Percentiles rank a stretch among this genome's conserved stretches.
Conservation (phyloP, 2,888 invertebrate species). For the Thalpophila matura region DNA sequence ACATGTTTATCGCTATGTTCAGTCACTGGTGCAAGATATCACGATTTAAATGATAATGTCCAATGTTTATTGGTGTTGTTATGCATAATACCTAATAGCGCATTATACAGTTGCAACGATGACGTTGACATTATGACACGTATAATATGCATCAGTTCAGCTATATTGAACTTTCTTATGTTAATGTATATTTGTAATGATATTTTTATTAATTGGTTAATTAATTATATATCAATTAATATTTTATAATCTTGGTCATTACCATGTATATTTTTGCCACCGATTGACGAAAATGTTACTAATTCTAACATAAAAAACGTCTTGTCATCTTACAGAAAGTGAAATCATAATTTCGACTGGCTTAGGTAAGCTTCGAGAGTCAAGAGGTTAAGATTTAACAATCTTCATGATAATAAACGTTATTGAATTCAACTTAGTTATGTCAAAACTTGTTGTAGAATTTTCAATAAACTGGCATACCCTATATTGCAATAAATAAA, state of each 20-base stretch:
- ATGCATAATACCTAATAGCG: slow-evolving; percentile 37
- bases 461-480: background rate
- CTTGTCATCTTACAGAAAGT: slow-evolving; percentile 32
- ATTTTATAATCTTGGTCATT: slow-evolving; percentile 9
- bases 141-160: slow-evolving; percentile 38
- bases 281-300: slow-evolving; percentile 10
- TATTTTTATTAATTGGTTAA: slow-evolving; percentile 36
- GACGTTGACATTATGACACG: slow-evolving; percentile 38
- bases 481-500: slow-evolving; percentile 23
- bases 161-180: slow-evolving; percentile 43
- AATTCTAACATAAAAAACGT: slow-evolving; percentile 10
- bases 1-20: slow-evolving; percentile 28
- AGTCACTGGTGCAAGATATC: slow-evolving; percentile 31
- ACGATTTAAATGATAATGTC: slow-evolving; percentile 44
- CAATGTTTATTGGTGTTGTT: slow-evolving; percentile 25
- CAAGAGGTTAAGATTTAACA: slow-evolving; percentile 29
- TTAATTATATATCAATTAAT: slow-evolving; percentile 23
- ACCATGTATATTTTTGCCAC: slow-evolving; percentile 8
- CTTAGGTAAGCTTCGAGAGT: slow-evolving; percentile 17
- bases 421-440: slow-evolving; percentile 24
- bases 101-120: slow-evolving; percentile 41
- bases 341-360: slow-evolving; percentile 30
- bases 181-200: slow-evolving; percentile 29
- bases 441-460: slow-evolving; percentile 11
- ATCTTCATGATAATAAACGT: slow-evolving; percentile 23